Evolutionary conservation across 2,113 vertebrate species (phyloP).

Genomic region (Crotalus horridus): DNA sequence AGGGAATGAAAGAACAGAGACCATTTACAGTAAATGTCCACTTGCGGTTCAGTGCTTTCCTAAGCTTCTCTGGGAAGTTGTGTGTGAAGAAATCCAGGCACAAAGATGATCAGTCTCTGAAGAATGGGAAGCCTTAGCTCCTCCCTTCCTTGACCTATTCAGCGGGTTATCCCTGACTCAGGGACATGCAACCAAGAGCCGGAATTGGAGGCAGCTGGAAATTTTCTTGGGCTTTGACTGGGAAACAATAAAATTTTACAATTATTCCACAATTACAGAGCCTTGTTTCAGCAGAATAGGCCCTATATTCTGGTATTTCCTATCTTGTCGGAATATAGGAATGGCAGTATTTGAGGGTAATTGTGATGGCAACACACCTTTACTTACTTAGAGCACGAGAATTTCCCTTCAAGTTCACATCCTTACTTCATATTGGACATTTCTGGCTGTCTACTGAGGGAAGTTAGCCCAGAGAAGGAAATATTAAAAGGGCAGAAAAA

Average conservation of each 20-base stretch:
- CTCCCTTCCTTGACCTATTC: slow-evolving; percentile 19
- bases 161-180: slow-evolving; percentile 26
- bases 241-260: slow-evolving; percentile 3
- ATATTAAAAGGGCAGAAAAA: too few species aligned
- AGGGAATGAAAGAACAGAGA: not conserved
- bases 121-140: slow-evolving; percentile 18
- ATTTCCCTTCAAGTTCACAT: not conserved
- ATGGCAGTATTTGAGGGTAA: not conserved
- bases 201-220: slow-evolving; percentile 19
- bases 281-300: not conserved
- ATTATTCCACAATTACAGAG: not conserved
- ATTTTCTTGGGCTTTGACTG: not conserved
- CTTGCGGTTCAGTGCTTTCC: slow-evolving; percentile 10
- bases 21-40: slow-evolving; percentile 21
- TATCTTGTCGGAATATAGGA: not conserved
- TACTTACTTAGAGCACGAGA: not conserved
- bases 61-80: slow-evolving; percentile 17
- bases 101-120: slow-evolving; percentile 18
- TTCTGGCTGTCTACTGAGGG: not conserved
- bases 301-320: not conserved
- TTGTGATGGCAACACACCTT: not conserved
- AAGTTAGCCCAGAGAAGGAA: too few species aligned
- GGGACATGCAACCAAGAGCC: not conserved
- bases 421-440: not conserved
- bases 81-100: slow-evolving; percentile 30